phyloP scores from a whole-genome alignment of 2,888 invertebrate species.

The Eledone cirrhosa region DNA sequence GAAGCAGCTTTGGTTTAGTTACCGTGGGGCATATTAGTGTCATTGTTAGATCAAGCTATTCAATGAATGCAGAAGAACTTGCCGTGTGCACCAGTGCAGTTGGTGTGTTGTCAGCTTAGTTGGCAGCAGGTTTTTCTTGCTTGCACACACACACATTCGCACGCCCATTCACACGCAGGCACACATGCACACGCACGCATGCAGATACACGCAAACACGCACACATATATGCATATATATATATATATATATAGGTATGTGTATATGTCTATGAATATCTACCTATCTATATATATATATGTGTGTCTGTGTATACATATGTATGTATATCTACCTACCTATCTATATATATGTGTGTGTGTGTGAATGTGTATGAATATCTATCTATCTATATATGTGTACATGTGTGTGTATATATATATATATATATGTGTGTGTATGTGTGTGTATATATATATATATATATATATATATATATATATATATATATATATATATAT shows the following conservation, averaged over 20 bases:
- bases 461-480: neutral
- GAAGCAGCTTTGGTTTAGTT: too few relatives aligned
- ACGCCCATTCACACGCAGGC: too few relatives aligned
- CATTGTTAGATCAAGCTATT: too few relatives aligned
- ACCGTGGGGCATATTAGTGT: too few relatives aligned
- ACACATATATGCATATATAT: neutral
- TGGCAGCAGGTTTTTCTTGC: too few relatives aligned
- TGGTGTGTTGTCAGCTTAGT: too few relatives aligned
- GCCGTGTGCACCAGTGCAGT: too few relatives aligned
- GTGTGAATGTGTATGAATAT: too few relatives aligned
- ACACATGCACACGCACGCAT: too few relatives aligned
- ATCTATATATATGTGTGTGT: neutral
- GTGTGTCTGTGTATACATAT: neutral
- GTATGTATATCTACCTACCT: neutral
- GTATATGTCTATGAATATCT: neutral
- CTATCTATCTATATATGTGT: neutral
- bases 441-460: neutral
- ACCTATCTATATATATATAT: neutral
- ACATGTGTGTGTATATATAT: neutral
- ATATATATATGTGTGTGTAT: neutral
- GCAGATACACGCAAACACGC: too few relatives aligned
- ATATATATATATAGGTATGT: neutral
- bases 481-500: neutral
- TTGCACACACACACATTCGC: too few relatives aligned
- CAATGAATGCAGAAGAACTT: too few relatives aligned